Evolutionary conservation across 2,888 invertebrate species (phyloP), one percentile per base, ranked within the genome.

Genomic region (Megaustenia siamemsis): DNA sequence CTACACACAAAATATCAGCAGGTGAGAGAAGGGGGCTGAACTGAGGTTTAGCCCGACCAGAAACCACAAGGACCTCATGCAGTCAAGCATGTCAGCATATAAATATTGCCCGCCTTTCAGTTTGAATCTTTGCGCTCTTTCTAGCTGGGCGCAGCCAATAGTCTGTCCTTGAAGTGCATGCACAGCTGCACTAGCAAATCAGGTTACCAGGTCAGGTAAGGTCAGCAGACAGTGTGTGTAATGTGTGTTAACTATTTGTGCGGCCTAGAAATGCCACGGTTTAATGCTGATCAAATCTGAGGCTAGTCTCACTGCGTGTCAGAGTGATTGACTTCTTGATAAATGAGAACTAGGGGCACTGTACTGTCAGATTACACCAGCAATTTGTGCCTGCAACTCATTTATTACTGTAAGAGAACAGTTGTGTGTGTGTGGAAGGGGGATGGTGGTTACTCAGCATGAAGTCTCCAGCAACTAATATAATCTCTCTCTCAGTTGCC

Each of bases 191-290:
- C 82, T 60, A 21, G 82, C n/a, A 73, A 82, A 82, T 60, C 82
- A 73, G 82, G 82, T 73, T 56, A 82, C 32, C 60, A 73, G 82
- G 82, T 82, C 82, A 38, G 28, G 60, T 60, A 82, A 82, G 82
- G 82, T 82, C 82, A 82, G 82, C 82, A 82, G 82, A 82, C 82
- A 82, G 82, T 82, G 82, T 79, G 63, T 82, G 82, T 82, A 82
- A 73, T 82, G 73, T 82, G 82, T 82, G 82, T 60, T 82, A 82
- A 82, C 73, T 82, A 82, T 82, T 82, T 82, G 60, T 53, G 71
- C 40, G 82, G 73, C 82, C 82, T 82, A 82, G 82, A 71, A 53
- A 71, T 71, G 71, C 53, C 73, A 73, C 12, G 45, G 43, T 32
- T 60, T 73, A 60, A 82, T 56, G 60, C 73, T 80, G 80, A 80